These are phyloP conservation scores for Polyommatus iphigenia DNA, from an alignment of 2,888 invertebrate species.

Conservation along the genomic window DNA sequence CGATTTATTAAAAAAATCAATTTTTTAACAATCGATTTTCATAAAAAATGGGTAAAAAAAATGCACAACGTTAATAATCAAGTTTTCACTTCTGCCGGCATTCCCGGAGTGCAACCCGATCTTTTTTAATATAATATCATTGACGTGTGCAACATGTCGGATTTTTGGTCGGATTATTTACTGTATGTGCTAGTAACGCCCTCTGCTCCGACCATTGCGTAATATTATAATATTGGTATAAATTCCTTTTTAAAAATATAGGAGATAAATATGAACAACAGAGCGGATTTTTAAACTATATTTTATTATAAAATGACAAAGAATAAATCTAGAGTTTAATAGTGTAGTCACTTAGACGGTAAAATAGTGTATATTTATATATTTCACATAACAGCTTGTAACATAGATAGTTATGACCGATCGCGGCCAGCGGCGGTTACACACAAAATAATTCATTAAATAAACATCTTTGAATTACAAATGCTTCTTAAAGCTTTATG, in stretches of 20 bases:
- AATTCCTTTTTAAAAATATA: neutral
- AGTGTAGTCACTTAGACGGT: constrained; percentile 76
- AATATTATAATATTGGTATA: no score
- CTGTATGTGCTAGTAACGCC: no score
- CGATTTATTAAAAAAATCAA: no score
- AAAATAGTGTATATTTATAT: constrained; percentile 71
- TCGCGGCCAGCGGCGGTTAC: constrained; percentile 49
- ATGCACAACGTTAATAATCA: no score
- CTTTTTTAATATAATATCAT: no score
- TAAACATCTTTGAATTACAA: constrained; percentile 58
- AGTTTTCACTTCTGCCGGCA: no score
- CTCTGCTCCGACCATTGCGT: no score
- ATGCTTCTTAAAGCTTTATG: constrained; percentile 62
- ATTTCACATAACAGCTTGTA: constrained; percentile 66
- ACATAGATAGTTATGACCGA: constrained; percentile 54
- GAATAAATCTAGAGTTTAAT: constrained; percentile 85
- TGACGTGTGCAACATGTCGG: no score
- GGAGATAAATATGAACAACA: constrained; percentile 43
- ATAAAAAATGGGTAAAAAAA: no score
- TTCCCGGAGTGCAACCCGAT: no score
- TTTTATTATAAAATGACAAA: constrained; percentile 87
- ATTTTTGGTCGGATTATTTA: no score
- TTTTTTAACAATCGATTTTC: no score
- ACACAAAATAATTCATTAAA: constrained; percentile 60
- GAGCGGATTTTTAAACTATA: constrained; percentile 69